phyloP scores from a whole-genome alignment of 35 echinoderm and acorn worm genomes.

The Lytechinus pictus region DNA sequence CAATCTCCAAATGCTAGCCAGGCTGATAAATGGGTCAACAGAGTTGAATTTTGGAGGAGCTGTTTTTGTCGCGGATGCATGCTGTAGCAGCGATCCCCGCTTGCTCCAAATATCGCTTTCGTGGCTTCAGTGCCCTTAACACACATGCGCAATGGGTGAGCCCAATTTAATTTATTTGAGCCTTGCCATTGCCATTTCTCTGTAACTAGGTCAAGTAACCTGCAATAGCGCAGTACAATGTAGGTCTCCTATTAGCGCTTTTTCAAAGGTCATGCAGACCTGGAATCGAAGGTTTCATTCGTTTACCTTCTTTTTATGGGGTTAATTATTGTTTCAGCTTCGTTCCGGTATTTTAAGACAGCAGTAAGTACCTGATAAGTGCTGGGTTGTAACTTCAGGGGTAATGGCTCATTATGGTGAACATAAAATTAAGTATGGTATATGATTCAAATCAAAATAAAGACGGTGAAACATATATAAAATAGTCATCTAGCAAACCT shows the following conservation, averaged over 20 bases:
- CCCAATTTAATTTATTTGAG: background rate
- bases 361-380: background rate
- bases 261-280: background rate
- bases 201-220: background rate
- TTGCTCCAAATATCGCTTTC: slow-evolving; percentile 3
- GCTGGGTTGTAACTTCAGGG: too few relatives aligned
- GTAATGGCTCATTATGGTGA: too few relatives aligned
- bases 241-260: background rate
- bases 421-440: too few relatives aligned
- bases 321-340: background rate
- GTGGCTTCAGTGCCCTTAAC: background rate
- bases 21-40: slow-evolving; percentile 24
- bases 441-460: too few relatives aligned
- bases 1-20: background rate
- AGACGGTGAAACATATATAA: too few relatives aligned
- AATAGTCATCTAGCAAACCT: too few relatives aligned
- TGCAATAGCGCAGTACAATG: background rate
- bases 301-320: background rate
- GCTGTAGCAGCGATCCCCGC: background rate
- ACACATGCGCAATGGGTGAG: background rate
- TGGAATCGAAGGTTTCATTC: background rate
- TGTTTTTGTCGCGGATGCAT: slow-evolving; percentile 8
- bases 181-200: background rate
- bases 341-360: background rate
- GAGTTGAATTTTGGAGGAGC: slow-evolving; percentile 2